These are phyloP conservation scores for Xestobium rufovillosum DNA, from an alignment of 2,888 invertebrate genomes.

Conservation along the genomic window DNA sequence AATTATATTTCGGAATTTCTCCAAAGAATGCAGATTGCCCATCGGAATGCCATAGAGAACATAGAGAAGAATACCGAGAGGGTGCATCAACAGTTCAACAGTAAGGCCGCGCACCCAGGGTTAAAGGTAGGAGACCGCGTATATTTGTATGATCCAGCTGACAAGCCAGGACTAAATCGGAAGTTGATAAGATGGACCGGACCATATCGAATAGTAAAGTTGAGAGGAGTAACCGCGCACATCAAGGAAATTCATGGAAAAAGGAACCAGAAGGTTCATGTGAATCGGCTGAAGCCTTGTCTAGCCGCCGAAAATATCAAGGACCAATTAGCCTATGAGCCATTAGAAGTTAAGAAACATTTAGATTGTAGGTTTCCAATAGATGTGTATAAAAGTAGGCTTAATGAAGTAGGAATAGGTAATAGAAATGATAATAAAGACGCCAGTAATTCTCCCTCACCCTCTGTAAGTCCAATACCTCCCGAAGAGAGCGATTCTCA, in stretches of 20 bases:
- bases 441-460: not conserved
- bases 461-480: not conserved
- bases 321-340: not conserved
- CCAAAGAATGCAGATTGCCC: too few relatives aligned
- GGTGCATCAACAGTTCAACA: slow-evolving; percentile 6
- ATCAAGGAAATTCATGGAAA: slow-evolving; percentile 12
- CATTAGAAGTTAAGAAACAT: not conserved
- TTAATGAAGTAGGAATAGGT: not conserved
- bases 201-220: slow-evolving; percentile 10
- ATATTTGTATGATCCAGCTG: slow-evolving; percentile 6
- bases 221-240: slow-evolving; percentile 1
- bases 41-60: too few relatives aligned
- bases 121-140: slow-evolving; percentile 13
- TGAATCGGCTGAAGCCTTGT: slow-evolving; percentile 13
- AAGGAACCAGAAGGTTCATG: slow-evolving; percentile 9
- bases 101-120: not conserved
- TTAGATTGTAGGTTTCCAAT: not conserved
- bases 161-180: too few relatives aligned
- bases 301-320: slow-evolving; percentile 4
- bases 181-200: slow-evolving; percentile 15
- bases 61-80: too few relatives aligned
- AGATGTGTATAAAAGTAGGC: not conserved
- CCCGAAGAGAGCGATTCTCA: not conserved
- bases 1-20: slow-evolving; percentile 13
- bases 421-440: not conserved